Base-by-base conservation (phyloP, 1,140 invertebrate species). In the Macrobrachium rosenbergii region DNA sequence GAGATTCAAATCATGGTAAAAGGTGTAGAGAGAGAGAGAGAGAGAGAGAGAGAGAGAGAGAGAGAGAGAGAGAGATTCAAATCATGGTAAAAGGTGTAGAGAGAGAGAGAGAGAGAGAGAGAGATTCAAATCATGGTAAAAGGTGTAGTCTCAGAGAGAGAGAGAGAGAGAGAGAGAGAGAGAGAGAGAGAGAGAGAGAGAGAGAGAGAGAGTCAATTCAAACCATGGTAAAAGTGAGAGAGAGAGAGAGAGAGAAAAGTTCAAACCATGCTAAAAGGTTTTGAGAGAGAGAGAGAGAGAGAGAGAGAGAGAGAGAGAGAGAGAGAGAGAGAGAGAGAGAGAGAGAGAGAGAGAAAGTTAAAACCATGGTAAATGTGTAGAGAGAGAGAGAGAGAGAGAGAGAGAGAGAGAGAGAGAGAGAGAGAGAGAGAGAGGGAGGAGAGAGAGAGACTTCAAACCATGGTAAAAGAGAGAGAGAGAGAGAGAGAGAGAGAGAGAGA, bases 91-190 rank as follows among this genome's bases (percentile, higher is more conserved):
- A 37, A 37, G 3, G 28, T 52, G 45, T 52, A 6, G 45, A n/a
- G n/a, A 67, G 64, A 67, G 64, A 67, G 64, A 67, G 64, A 67
- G 64, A 67, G 64, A 67, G 64, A 67, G 64, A 67, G 64, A 67
- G 16, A 14, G 64, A 67, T 52, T 52, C 52, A 37, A 37, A 37
- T 3, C 28, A 37, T 37, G 28, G 28, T 37, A 37, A 2, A 37
- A 37, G 3, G 28, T 52, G 45, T 52, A 6, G 45, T 52, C 45
- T 52, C 12, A 2, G 64, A 67, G 16, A 0, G 64, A 67, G 16
- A 67, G 64, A 67, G 64, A 19, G 64, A 67, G 64, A 67, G 14
- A 67, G 64, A 19, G 64, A 67, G 14, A 67, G 64, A 67, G 64
- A 19, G 14, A 67, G 64, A 67, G 64, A 67, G 64, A 67, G 64